Conservation (phyloP, 2,888 invertebrate genomes). For the Crossocerus cetratus region DNA sequence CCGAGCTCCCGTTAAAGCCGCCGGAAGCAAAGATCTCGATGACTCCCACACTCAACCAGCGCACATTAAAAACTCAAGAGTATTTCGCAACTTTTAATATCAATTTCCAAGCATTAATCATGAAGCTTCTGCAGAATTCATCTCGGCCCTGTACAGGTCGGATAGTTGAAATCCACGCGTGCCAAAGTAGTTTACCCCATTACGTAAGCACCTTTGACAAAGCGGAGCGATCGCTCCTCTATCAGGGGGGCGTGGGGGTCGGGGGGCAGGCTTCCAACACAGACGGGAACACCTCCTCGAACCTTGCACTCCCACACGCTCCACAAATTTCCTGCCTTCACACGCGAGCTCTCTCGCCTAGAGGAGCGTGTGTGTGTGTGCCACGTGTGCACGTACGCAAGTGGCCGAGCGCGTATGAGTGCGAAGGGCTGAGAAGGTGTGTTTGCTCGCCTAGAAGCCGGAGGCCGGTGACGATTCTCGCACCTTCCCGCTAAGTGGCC, state of each 20-base stretch:
- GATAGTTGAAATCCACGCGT: not conserved
- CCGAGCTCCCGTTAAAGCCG: no score
- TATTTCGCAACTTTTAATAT: not conserved
- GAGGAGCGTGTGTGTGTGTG: not conserved
- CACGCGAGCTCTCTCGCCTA: not conserved
- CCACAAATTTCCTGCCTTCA: slow-evolving; percentile 35
- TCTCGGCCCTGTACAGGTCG: no score
- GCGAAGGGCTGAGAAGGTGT: slow-evolving; percentile 29
- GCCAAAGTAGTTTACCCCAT: slow-evolving; percentile 56
- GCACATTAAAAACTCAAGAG: no score
- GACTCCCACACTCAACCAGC: not conserved
- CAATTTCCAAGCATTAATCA: no score
- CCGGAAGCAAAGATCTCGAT: no score
- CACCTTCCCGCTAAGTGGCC: slow-evolving; percentile 76
- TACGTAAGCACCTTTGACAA: slow-evolving; percentile 61
- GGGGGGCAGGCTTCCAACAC: slow-evolving; percentile 22
- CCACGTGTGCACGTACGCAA: not conserved
- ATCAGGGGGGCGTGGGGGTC: slow-evolving; percentile 35
- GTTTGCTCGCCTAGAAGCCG: slow-evolving; percentile 73
- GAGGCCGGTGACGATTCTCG: slow-evolving; percentile 77
- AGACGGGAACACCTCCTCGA: slow-evolving; percentile 1
- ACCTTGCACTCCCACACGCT: slow-evolving; percentile 34
- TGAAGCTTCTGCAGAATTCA: no score
- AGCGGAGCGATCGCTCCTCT: slow-evolving; percentile 44
- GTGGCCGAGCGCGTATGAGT: slow-evolving; percentile 6